Evolutionary conservation across 2,797 vertebrate genomes (phyloP), one percentile per base, ranked within the genome.

Genomic region (Acanthurus lineatus): DNA sequence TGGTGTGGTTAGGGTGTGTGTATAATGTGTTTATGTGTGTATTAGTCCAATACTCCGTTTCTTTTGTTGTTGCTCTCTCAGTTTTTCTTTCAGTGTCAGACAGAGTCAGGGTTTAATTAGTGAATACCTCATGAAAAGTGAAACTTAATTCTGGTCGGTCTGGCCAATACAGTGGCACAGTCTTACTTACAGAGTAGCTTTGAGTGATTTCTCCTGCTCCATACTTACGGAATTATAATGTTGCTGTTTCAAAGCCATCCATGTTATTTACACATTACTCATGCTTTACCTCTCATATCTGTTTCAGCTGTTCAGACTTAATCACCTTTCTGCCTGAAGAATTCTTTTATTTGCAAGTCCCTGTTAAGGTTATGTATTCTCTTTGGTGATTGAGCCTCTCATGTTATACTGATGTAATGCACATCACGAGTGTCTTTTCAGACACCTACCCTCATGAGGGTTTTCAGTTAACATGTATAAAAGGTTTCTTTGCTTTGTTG

Each of bases 51-150:
- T 61, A n/a, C 45, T 77, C 12, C 0, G 44, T 58, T 51, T 35
- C 0, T 44, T 62, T 32, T 38, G 20, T 45, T 48, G 28, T 53
- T 48, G 32, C 40, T 56, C 20, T 28, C 16, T 67, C 9, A 9
- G 17, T 66, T 38, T 73, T 69, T 28, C 5, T 68, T 59, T 60
- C 17, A 9, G 14, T 62, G 4, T 72, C 28, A 1, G 2, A 73
- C 70, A 19, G 70, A 61, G 38, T 16, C 28, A 2, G 53, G 17
- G 54, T 67, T 84, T 56, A 73, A 66, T 79, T 25, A 63, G n/a
- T n/a, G 28, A 62, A 58, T 59, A 10, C 25, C 71, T 20, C 12
- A 58, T 20, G 47, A 51, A 54, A 48, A 42, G 47, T 40, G 44
- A 54, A 47, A 57, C 4, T 42, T 11, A 6, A n/a, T 44, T 69